phyloP scores from a whole-genome alignment of 23 tunicate species.

The Ciona savignyi region DNA sequence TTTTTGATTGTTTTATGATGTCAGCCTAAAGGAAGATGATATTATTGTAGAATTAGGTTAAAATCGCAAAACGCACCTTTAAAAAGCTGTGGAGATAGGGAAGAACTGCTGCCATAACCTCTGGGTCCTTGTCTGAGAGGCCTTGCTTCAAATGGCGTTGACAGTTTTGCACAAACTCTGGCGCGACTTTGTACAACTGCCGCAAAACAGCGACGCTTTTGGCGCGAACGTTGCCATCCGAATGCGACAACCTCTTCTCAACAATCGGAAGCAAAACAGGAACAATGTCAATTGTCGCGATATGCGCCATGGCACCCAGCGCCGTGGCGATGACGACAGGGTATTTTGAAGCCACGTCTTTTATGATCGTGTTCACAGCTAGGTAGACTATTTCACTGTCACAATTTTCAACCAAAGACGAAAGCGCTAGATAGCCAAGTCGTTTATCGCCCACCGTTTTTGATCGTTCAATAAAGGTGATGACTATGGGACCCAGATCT shows the following conservation, averaged over 20 bases:
- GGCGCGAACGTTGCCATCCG: slow-evolving; percentile 10
- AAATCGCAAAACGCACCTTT: slow-evolving; percentile 5
- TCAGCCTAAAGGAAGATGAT: no score
- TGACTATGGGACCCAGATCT: no score
- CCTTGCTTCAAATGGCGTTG: slow-evolving; percentile 22
- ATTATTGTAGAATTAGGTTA: no score
- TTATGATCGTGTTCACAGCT: slow-evolving; percentile 50
- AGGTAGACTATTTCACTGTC: slow-evolving; percentile 25
- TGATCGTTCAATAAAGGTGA: slow-evolving; percentile 42
- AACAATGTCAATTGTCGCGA: slow-evolving; percentile 36
- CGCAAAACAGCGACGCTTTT: slow-evolving; percentile 28
- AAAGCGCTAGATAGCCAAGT: slow-evolving; percentile 46
- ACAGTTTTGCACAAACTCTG: slow-evolving; percentile 29
- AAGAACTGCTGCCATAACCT: slow-evolving; percentile 51
- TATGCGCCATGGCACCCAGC: slow-evolving; percentile 23
- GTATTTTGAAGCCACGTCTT: slow-evolving; percentile 39
- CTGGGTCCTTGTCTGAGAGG: slow-evolving; percentile 50
- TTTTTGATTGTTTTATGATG: no score
- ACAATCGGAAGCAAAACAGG: slow-evolving; percentile 49
- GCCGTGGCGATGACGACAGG: slow-evolving; percentile 13
- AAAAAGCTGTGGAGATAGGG: slow-evolving; percentile 28
- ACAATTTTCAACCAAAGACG: slow-evolving; percentile 2
- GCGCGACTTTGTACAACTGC: slow-evolving; percentile 24
- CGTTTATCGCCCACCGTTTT: slow-evolving; percentile 21
- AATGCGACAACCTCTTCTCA: slow-evolving; percentile 25